Evolutionary conservation across 2,888 invertebrate genomes (phyloP).

Genomic region (Stratiomys singularior): DNA sequence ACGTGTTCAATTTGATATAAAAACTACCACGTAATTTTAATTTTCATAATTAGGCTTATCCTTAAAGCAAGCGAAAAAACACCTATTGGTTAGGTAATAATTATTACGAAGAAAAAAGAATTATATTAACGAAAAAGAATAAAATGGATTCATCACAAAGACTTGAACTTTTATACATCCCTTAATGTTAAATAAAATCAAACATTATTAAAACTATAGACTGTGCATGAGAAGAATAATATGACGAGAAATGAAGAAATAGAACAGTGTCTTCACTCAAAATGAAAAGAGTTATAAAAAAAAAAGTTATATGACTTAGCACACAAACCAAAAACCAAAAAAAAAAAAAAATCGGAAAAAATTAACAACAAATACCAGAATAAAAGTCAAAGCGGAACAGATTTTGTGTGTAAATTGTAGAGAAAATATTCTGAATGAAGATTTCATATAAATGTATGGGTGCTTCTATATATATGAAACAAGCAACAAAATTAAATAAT

Average conservation of each 20-base stretch:
- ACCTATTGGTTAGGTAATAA: conserved; percentile 26
- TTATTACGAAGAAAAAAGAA: not conserved
- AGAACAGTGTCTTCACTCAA: conserved; percentile 1
- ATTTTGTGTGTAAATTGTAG: conserved; percentile 27
- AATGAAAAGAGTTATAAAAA: not conserved
- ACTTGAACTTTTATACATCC: conserved; percentile 31
- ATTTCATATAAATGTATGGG: conserved; percentile 50
- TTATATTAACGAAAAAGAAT: not conserved
- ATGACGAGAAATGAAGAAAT: not conserved
- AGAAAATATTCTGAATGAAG: conserved; percentile 40
- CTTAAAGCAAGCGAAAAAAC: not conserved
- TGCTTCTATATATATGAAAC: conserved; percentile 49
- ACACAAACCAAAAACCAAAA: not conserved
- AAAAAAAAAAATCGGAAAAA: not conserved
- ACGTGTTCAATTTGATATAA: conserved; percentile 37
- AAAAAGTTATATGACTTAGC: not conserved
- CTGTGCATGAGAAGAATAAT: conserved; percentile 2
- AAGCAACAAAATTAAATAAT: conserved; percentile 29
- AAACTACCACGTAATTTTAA: conserved; percentile 31
- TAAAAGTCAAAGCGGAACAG: not conserved
- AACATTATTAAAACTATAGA: conserved; percentile 22
- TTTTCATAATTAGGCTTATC: conserved; percentile 34
- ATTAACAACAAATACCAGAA: not conserved
- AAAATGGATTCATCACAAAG: conserved; percentile 38
- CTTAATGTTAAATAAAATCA: conserved; percentile 16